Base-by-base conservation (phyloP, 2,113 vertebrate species). In the Rhinolophus ferrumequinum region DNA sequence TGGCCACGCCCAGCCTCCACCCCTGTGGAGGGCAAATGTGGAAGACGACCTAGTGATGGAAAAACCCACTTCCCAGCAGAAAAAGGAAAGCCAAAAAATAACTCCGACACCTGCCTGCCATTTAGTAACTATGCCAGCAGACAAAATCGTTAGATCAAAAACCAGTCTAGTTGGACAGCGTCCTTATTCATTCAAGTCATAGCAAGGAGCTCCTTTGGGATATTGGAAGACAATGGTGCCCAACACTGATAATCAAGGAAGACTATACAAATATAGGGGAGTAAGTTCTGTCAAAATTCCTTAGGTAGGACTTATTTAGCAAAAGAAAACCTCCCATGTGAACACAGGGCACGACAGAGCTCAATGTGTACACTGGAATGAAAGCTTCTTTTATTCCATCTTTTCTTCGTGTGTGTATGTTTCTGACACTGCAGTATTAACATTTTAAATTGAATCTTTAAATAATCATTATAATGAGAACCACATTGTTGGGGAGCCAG, bases 1-100 rank as follows among this genome's bases (percentile, higher is more conserved):
- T 0, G 50, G 38, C 72, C 60, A 62, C 87, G 64, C 77, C 94
- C 33, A 24, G 30, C 18, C 62, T 72, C 85, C 54, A 15, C 67
- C 26, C 26, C 56, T 66, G 18, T 3, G 33, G 58, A 75, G 1
- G 56, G 44, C 60, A 73, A 92, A 62, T 30, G 28, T 12, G 73
- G 41, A 84, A 77, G 84, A 84, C 84, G n/a, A 56, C 38, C 54
- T 41, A 24, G 14, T 19, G 22, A 64, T 50, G 80, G 96, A 93
- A 98, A 97, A 97, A 92, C 4, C 52, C 83, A 93, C 38, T 24
- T 93, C 52, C 26, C 8, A 79, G 41, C 60, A 89, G 30, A 86
- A 95, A 67, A 72, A 88, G 58, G n/a, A 84, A 91, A 96, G 77
- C 73, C 62, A 77, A 70, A 94, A 85, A 83, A n/a, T 16, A 93